Evolutionary conservation across 2,113 vertebrate genomes (phyloP).

Genomic region (human): DNA sequence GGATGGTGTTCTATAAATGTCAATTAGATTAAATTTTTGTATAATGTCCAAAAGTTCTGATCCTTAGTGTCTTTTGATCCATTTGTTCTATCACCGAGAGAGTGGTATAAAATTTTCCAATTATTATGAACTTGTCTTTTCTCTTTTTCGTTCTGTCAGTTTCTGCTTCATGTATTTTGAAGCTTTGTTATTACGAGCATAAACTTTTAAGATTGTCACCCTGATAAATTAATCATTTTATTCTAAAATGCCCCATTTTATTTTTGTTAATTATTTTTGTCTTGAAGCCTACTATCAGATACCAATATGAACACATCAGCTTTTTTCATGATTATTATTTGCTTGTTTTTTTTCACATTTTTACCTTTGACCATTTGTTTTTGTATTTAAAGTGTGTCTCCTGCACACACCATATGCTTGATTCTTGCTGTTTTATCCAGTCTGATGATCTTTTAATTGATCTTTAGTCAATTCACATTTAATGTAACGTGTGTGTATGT

Average conservation of each 20-base stretch:
- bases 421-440: background rate
- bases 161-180: background rate
- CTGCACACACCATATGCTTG: background rate
- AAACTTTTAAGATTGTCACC: background rate
- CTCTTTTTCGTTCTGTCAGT: background rate
- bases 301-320: background rate
- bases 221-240: background rate
- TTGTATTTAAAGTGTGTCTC: background rate
- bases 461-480: background rate
- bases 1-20: background rate
- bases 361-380: background rate
- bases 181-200: background rate
- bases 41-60: background rate
- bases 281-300: background rate
- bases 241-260: background rate
- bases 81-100: background rate
- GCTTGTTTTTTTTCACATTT: background rate
- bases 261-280: background rate
- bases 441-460: background rate
- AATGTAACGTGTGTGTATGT: background rate
- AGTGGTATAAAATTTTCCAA: background rate
- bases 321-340: background rate
- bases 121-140: background rate
- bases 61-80: background rate
- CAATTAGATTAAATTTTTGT: background rate